Conservation (phyloP, 2,113 vertebrate species). For the Octodon degus region DNA sequence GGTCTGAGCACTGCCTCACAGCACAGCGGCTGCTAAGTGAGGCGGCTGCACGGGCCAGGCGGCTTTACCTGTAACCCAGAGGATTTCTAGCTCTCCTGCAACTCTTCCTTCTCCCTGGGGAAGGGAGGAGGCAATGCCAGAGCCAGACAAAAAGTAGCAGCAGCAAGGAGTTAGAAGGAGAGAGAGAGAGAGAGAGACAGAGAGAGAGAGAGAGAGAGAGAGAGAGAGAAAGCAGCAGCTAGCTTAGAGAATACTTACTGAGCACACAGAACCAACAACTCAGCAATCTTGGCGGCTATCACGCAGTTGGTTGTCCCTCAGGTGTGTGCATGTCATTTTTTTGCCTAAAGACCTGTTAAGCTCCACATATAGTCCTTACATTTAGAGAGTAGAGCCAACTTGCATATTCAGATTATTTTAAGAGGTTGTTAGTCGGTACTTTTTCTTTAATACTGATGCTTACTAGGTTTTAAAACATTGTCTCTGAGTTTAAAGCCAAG, state of each 20-base stretch:
- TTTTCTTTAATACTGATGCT: not conserved
- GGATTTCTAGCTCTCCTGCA: conserved; percentile 36
- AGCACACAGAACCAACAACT: not conserved
- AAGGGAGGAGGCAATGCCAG: not conserved
- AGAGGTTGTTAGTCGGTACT: not conserved
- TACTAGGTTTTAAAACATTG: not conserved
- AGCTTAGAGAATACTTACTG: not conserved
- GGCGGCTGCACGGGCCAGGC: not conserved
- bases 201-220: too few species aligned
- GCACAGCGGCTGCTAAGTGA: conserved; percentile 62
- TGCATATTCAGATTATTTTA: conserved; percentile 4
- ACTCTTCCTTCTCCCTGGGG: not conserved
- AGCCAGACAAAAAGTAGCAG: conserved; percentile 45
- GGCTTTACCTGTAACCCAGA: conserved; percentile 56
- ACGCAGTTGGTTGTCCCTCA: not conserved
- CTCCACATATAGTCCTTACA: not conserved
- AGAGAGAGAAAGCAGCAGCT: not conserved
- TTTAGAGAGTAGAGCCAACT: not conserved
- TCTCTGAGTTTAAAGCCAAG: conserved; percentile 18
- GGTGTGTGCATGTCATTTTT: not conserved
- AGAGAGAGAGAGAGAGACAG: accelerated
- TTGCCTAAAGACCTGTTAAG: not conserved
- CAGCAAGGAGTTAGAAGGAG: not conserved
- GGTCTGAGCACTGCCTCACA: conserved; percentile 64
- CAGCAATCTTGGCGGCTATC: not conserved